Conservation (phyloP, 2,113 vertebrate genomes). For the Heterotilapia buettikoferi region DNA sequence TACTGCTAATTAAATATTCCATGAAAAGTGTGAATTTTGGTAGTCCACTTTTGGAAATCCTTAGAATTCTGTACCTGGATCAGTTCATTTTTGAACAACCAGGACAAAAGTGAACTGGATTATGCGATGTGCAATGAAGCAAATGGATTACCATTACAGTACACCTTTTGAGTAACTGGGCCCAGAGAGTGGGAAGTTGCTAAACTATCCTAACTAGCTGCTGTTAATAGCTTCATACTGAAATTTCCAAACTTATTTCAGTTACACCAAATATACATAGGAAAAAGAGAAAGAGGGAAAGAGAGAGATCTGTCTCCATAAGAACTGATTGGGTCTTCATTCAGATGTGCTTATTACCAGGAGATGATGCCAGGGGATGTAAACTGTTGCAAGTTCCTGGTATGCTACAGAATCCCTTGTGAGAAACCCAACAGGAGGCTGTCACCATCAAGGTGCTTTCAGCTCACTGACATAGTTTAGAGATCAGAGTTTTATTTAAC, state of each 20-base stretch:
- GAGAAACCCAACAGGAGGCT: slow-evolving; percentile 28
- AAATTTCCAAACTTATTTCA: background rate
- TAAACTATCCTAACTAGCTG: background rate
- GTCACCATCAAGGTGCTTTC: slow-evolving; percentile 11
- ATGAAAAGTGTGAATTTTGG: background rate
- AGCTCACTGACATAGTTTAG: slow-evolving; percentile 1
- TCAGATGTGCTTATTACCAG: slow-evolving; percentile 26
- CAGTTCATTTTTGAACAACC: background rate
- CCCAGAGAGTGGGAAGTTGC: background rate
- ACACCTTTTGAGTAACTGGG: background rate
- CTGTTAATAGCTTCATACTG: background rate
- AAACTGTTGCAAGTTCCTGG: slow-evolving; percentile 27
- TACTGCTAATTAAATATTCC: background rate
- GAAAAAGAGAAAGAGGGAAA: background rate
- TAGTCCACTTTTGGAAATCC: background rate
- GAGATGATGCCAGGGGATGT: slow-evolving; percentile 35
- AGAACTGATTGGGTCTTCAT: slow-evolving; percentile 43
- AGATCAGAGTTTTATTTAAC: background rate
- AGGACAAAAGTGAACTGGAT: background rate
- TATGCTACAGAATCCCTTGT: slow-evolving; percentile 34
- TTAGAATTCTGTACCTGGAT: background rate
- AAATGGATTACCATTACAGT: background rate
- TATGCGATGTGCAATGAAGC: background rate
- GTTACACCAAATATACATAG: background rate
- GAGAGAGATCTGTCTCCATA: background rate